Evolutionary conservation across 1,140 invertebrate species (phyloP).

Genomic region (Aleiodes sp.): DNA sequence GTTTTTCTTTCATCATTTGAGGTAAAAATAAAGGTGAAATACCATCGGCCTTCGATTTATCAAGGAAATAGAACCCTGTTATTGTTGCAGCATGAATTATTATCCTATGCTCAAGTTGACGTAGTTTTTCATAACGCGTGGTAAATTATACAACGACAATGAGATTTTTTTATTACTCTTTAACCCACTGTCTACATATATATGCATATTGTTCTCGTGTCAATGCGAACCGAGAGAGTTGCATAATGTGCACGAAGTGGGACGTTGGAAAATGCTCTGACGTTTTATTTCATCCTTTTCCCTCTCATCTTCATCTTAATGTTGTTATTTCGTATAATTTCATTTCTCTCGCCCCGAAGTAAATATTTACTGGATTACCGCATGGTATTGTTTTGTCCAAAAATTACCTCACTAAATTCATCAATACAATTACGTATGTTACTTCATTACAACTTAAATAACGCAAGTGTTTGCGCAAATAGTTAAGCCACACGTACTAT

Average conservation of each 20-base stretch:
- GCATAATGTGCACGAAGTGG: conserved; percentile 3
- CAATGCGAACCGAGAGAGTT: not conserved
- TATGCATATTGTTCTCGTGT: not conserved
- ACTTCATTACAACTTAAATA: no score
- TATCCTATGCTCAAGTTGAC: not conserved
- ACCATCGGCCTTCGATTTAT: not conserved
- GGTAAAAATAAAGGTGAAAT: not conserved
- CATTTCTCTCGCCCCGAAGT: not conserved
- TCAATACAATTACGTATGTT: no score
- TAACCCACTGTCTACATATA: not conserved
- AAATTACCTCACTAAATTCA: no score
- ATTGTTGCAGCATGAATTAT: not conserved
- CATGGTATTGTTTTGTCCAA: no score
- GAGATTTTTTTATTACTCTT: conserved; percentile 19
- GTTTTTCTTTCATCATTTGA: no score
- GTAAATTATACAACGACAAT: conserved; percentile 23
- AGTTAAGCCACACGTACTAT: not conserved
- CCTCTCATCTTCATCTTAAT: not conserved
- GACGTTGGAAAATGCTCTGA: not conserved
- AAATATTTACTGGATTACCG: no score
- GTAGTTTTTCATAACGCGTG: not conserved
- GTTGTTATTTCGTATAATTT: not conserved
- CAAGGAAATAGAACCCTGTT: not conserved
- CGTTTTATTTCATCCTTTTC: not conserved
- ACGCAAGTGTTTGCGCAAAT: no score